Conservation (phyloP, 2,888 invertebrate species). For the Sphaeridia pumilis region DNA sequence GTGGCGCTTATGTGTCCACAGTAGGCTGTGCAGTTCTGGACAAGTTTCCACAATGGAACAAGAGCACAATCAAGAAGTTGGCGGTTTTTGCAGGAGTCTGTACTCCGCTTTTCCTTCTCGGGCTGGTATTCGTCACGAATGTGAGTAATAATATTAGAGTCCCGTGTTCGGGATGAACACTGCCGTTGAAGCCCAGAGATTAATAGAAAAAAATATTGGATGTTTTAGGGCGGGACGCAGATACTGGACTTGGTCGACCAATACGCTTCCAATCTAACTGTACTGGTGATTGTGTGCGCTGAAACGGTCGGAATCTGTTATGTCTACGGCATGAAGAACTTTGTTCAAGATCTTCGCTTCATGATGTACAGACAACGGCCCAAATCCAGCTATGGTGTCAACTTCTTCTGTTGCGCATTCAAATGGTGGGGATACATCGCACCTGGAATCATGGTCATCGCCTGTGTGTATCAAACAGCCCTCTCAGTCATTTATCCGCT, state of each 20-base stretch:
- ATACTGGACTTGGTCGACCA: constrained; percentile 5
- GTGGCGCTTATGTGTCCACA: constrained; percentile 3
- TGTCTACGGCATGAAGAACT: constrained; percentile 12
- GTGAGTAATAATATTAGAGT: constrained; percentile 1
- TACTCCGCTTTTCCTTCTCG: not conserved
- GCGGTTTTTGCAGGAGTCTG: not conserved
- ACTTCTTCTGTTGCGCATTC: not conserved
- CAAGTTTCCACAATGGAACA: not conserved
- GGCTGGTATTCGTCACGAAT: not conserved
- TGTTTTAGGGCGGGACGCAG: constrained; percentile 2
- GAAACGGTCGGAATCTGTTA: constrained; percentile 8
- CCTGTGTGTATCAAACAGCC: no score
- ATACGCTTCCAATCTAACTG: not conserved
- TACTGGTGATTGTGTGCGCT: constrained; percentile 1
- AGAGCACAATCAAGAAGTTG: not conserved
- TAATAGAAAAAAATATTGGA: no score
- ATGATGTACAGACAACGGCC: not conserved
- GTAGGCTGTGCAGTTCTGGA: constrained; percentile 3
- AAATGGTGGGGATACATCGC: not conserved
- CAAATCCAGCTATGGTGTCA: not conserved
- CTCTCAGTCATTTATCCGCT: no score
- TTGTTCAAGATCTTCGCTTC: constrained; percentile 6
- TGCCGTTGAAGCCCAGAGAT: no score
- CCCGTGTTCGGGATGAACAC: no score
- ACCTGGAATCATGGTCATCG: not conserved